Conservation (phyloP, 2,888 invertebrate species). For the Drosophila meridionalis region DNA sequence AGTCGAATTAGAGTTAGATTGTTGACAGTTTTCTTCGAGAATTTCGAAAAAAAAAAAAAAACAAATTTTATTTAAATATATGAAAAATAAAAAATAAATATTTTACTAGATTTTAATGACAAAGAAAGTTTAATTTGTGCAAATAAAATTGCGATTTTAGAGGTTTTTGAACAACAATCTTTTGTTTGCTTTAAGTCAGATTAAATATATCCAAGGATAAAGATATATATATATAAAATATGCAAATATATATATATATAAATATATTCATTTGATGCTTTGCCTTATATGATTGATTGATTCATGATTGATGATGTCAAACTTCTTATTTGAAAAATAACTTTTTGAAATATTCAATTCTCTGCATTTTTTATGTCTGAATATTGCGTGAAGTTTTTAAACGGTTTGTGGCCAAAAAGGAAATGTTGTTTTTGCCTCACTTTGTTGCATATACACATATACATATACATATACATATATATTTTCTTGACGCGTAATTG, state of each 20-base stretch:
- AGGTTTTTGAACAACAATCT: background rate
- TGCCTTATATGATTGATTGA: background rate
- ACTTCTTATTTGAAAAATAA: background rate
- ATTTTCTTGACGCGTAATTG: conserved; percentile 57
- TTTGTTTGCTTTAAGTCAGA: background rate
- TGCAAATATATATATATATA: background rate
- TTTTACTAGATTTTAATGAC: background rate
- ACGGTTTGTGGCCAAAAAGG: conserved; percentile 23
- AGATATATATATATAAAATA: background rate
- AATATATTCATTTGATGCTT: background rate
- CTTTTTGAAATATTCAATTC: background rate
- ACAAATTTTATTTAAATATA: background rate
- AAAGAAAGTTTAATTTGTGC: background rate
- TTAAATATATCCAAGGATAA: background rate
- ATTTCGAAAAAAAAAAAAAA: background rate
- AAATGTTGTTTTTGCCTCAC: conserved; percentile 35
- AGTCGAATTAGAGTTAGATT: background rate
- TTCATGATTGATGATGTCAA: background rate
- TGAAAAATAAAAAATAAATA: background rate
- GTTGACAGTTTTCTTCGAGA: background rate
- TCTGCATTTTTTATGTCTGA: background rate
- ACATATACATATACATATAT: background rate
- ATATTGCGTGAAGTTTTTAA: conserved; percentile 9
- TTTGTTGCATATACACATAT: conserved; percentile 36
- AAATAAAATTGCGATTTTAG: background rate